Conservation (phyloP, 2,113 vertebrate genomes). For the Podarcis cretensis region DNA sequence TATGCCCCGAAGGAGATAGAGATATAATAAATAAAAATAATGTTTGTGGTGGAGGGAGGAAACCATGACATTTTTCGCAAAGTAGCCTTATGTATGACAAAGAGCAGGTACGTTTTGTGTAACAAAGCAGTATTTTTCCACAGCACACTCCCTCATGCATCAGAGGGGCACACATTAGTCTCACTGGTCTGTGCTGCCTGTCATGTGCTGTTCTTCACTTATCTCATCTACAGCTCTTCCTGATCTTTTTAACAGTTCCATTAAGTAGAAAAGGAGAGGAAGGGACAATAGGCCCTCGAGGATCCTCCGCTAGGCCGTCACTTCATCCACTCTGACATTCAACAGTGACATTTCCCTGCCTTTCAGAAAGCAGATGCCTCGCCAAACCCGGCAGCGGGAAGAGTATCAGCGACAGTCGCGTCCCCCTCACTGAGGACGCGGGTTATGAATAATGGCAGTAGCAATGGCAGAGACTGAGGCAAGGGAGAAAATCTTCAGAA, state of each 20-base stretch:
- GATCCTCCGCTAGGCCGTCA: neutral
- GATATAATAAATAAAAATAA: neutral
- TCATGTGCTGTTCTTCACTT: slow-evolving; percentile 56
- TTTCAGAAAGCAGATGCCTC: slow-evolving; percentile 42
- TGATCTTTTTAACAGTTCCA: slow-evolving; percentile 53
- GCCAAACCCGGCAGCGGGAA: slow-evolving; percentile 12
- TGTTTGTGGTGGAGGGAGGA: neutral
- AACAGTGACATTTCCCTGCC: slow-evolving; percentile 43
- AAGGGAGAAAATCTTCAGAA: neutral
- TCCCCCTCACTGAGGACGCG: neutral
- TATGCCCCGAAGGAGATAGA: neutral
- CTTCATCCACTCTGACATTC: slow-evolving; percentile 63
- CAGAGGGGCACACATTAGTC: neutral
- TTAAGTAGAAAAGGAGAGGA: slow-evolving; percentile 46
- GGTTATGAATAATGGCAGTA: slow-evolving; percentile 9
- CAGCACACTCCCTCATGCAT: slow-evolving; percentile 6
- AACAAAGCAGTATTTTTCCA: slow-evolving; percentile 39
- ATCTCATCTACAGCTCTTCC: slow-evolving; percentile 50
- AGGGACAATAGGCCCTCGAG: slow-evolving; percentile 48
- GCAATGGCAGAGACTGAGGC: neutral
- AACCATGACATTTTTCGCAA: slow-evolving; percentile 10
- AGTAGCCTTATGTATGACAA: neutral
- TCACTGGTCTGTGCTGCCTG: slow-evolving; percentile 56
- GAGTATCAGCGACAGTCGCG: neutral
- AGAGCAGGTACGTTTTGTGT: slow-evolving; percentile 22